Percentiles rank a stretch among this genome's conserved stretches.
phyloP scores from a whole-genome alignment of 2,888 invertebrate genomes.

The Poecilus cupreus region DNA sequence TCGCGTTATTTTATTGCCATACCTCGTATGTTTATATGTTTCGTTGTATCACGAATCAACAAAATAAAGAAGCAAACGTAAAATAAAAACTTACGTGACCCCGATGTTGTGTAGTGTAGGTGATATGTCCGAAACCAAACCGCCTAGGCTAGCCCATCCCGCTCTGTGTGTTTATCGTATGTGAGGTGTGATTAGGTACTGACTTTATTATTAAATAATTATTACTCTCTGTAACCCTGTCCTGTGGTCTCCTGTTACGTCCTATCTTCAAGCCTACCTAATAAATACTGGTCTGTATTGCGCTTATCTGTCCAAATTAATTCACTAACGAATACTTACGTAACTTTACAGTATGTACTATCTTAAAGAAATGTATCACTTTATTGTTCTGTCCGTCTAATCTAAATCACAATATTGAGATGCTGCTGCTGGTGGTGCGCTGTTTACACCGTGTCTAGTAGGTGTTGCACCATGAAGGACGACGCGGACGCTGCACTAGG shows the following conservation, averaged over 20 bases:
- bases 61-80: conserved; percentile 8
- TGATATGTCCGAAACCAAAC: conserved; percentile 3
- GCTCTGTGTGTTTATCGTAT: neutral
- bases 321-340: neutral
- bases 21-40: neutral
- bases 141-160: no score
- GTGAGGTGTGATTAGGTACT: neutral
- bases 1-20: no score
- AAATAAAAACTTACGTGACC: conserved; percentile 20
- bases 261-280: conserved; percentile 21
- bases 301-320: neutral
- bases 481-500: no score
- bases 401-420: conserved; percentile 49
- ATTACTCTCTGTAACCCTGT: conserved; percentile 44
- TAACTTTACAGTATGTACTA: neutral
- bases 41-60: neutral
- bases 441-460: conserved; percentile 67
- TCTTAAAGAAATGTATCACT: conserved; percentile 4
- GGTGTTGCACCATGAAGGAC: conserved; percentile 68
- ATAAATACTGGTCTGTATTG: conserved; percentile 50
- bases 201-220: neutral
- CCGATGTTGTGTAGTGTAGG: neutral
- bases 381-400: neutral
- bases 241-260: conserved; percentile 30
- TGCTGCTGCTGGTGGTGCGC: neutral